Conservation (phyloP, 2,797 vertebrate species). For the Clarias laeviceps region DNA sequence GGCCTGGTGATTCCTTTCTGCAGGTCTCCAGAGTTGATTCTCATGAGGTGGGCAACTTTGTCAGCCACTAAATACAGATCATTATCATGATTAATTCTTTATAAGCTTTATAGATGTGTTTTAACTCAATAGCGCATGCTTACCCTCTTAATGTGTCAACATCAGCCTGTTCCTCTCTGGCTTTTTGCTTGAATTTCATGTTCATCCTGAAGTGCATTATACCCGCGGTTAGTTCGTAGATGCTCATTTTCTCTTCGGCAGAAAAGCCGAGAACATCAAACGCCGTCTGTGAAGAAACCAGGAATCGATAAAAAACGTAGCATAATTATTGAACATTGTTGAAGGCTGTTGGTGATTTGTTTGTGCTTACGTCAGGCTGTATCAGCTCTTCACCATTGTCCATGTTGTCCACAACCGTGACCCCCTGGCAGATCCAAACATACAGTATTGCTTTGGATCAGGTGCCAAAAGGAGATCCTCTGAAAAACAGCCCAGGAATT, state of each 20-base stretch:
- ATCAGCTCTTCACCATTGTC: slow-evolving; percentile 66
- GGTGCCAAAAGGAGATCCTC: slow-evolving; percentile 67
- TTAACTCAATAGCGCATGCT: slow-evolving; percentile 41
- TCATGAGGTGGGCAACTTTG: slow-evolving; percentile 73
- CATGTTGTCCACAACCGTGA: slow-evolving; percentile 63
- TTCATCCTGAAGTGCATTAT: slow-evolving; percentile 44
- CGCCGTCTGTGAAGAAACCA: not conserved
- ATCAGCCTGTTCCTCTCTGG: slow-evolving; percentile 76
- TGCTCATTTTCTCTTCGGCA: not conserved
- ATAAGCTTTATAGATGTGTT: not conserved
- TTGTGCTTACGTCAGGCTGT: not conserved
- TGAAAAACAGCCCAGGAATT: slow-evolving; percentile 49
- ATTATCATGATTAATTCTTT: not conserved
- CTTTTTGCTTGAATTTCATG: slow-evolving; percentile 66
- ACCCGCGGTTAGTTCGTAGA: slow-evolving; percentile 40
- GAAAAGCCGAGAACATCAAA: slow-evolving; percentile 8
- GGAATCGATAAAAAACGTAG: not conserved
- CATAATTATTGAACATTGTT: not conserved
- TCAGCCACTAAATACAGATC: slow-evolving; percentile 65
- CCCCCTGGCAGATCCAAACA: slow-evolving; percentile 55
- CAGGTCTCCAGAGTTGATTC: slow-evolving; percentile 69
- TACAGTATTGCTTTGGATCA: slow-evolving; percentile 54
- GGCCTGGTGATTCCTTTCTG: slow-evolving; percentile 70
- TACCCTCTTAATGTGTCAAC: slow-evolving; percentile 73
- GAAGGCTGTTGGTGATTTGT: not conserved